These are phyloP conservation scores for Andrena bicolor DNA, from an alignment of 2,888 invertebrate genomes.

Conservation along the genomic window DNA sequence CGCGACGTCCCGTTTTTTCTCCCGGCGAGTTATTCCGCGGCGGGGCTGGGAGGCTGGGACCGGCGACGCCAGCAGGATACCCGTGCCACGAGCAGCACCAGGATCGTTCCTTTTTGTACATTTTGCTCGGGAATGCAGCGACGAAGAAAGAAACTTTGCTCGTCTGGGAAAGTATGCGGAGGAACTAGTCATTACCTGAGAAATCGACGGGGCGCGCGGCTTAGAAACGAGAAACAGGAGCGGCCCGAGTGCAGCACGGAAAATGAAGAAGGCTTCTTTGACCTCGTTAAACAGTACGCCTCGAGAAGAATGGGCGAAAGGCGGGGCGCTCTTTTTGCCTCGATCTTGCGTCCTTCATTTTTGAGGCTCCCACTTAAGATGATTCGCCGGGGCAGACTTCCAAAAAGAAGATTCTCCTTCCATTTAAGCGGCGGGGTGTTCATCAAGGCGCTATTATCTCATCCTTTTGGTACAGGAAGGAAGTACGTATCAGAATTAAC, in stretches of 20 bases:
- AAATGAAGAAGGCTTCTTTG: slow-evolving; percentile 55
- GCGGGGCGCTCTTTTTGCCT: not conserved
- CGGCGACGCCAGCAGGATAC: slow-evolving; percentile 10
- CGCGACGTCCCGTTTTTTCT: slow-evolving; percentile 47
- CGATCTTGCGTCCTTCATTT: slow-evolving; percentile 24
- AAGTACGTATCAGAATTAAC: not conserved
- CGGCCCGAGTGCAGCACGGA: slow-evolving; percentile 10
- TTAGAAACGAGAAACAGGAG: slow-evolving; percentile 24
- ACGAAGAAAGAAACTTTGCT: slow-evolving; percentile 47
- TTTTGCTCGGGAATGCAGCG: slow-evolving; percentile 49
- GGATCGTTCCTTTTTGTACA: slow-evolving; percentile 45
- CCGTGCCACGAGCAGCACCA: slow-evolving; percentile 15
- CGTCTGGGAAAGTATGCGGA: slow-evolving; percentile 42
- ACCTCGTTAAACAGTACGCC: slow-evolving; percentile 52
- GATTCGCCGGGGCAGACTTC: slow-evolving; percentile 11
- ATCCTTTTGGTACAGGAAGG: not conserved
- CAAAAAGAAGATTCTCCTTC: not conserved
- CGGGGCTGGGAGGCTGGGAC: not conserved
- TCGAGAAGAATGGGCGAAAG: slow-evolving; percentile 35
- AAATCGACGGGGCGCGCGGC: slow-evolving; percentile 40
- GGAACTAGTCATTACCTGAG: slow-evolving; percentile 71
- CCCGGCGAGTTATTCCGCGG: slow-evolving; percentile 40
- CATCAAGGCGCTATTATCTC: slow-evolving; percentile 15
- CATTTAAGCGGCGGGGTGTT: not conserved
- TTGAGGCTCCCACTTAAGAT: slow-evolving; percentile 16